Conservation (phyloP, 2,797 vertebrate genomes). For the Sebastes itinus region DNA sequence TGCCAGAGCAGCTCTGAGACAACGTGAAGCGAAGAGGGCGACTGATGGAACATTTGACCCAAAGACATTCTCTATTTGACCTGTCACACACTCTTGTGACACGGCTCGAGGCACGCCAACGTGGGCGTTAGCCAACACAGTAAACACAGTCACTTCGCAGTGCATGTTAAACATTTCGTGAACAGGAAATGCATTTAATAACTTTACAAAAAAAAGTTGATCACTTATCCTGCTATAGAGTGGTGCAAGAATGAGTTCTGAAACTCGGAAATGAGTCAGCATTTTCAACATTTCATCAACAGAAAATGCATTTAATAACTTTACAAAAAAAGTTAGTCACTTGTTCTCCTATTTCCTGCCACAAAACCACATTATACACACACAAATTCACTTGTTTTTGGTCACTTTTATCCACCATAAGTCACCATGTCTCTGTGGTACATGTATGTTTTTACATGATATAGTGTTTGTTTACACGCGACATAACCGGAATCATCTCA, state of each 20-base stretch:
- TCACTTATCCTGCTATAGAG: background rate
- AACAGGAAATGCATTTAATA: conserved; percentile 58
- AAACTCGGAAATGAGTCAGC: no score
- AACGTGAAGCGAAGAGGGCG: conserved; percentile 55
- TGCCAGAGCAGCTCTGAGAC: conserved; percentile 57
- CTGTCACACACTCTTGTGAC: conserved; percentile 75
- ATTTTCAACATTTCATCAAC: conserved; percentile 28
- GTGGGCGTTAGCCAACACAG: conserved; percentile 49
- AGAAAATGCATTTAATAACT: conserved; percentile 57
- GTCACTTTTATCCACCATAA: conserved; percentile 17
- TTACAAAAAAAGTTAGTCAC: conserved; percentile 49
- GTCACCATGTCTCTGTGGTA: background rate
- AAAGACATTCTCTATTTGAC: conserved; percentile 56
- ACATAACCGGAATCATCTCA: background rate
- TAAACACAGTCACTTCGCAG: conserved; percentile 37
- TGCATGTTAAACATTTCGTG: conserved; percentile 19
- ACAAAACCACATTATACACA: conserved; percentile 14
- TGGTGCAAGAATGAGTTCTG: no score
- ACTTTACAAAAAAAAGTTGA: conserved; percentile 50
- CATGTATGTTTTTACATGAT: conserved; percentile 9
- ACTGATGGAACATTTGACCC: conserved; percentile 72
- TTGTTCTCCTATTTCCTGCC: background rate
- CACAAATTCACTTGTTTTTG: conserved; percentile 15
- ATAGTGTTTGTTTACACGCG: background rate
- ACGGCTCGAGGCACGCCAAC: conserved; percentile 57